These are phyloP conservation scores for Exaiptasia diaphana DNA, from an alignment of 64 coral and sea anemone genomes.

Conservation along the genomic window DNA sequence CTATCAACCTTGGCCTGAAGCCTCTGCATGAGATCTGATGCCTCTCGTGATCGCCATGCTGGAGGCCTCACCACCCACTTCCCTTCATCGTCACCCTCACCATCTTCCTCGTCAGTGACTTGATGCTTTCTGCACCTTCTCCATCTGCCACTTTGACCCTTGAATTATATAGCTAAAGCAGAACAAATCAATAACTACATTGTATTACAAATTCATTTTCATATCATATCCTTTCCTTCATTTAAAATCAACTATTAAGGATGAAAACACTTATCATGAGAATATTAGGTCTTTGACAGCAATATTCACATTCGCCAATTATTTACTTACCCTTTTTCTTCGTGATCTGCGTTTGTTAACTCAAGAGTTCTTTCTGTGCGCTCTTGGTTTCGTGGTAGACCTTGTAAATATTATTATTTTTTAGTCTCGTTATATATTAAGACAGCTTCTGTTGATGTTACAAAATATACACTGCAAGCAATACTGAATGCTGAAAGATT, in stretches of 20 bases:
- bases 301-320: too few species aligned
- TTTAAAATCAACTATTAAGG: too few species aligned
- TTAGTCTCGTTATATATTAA: background rate
- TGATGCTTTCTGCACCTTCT: background rate
- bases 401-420: background rate
- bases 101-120: background rate
- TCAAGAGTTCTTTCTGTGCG: background rate
- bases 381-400: background rate
- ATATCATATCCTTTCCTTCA: too few species aligned
- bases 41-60: background rate
- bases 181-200: too few species aligned
- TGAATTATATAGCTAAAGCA: background rate
- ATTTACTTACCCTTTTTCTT: constrained; percentile 1
- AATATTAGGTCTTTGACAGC: too few species aligned
- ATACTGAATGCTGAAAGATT: too few species aligned
- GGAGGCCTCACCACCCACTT: background rate
- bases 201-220: too few species aligned
- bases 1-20: background rate
- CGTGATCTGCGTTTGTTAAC: background rate
- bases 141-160: background rate
- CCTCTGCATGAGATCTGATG: background rate
- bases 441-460: background rate
- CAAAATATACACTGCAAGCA: too few species aligned
- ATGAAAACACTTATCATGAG: too few species aligned
- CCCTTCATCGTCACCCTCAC: background rate